Percentiles rank a stretch among this genome's conserved stretches.
These are phyloP conservation scores for Entosphenus tridentatus DNA, from an alignment of 2,113 vertebrate species.

Conservation along the genomic window DNA sequence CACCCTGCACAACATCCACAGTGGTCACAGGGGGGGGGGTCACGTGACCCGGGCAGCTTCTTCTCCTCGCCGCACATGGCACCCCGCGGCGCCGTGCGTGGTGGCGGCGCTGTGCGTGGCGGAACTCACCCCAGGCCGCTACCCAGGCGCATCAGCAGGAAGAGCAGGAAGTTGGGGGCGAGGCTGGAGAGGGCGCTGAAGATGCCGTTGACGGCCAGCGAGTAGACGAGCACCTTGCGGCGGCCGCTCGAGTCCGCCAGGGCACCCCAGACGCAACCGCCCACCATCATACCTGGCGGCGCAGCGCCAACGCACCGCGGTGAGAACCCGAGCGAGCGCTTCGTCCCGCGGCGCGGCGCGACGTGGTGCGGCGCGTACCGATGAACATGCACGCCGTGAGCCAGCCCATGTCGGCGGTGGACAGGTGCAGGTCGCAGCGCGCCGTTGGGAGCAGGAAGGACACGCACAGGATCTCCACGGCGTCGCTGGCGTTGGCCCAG, in stretches of 20 bases:
- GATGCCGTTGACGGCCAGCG: conserved; percentile 25
- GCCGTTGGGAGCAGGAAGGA: conserved; percentile 31
- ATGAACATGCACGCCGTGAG: conserved; percentile 33
- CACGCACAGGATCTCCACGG: conserved; percentile 31
- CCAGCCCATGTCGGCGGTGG: conserved; percentile 27
- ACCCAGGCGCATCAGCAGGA: conserved; percentile 28
- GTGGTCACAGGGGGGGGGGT: background rate
- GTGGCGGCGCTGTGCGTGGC: background rate
- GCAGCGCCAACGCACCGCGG: too few species aligned
- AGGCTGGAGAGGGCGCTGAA: conserved; percentile 25
- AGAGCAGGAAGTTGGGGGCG: conserved; percentile 26
- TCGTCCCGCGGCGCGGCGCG: background rate
- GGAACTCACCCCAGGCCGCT: conserved; percentile 27
- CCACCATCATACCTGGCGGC: conserved; percentile 32
- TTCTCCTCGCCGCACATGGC: background rate
- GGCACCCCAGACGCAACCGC: conserved; percentile 32
- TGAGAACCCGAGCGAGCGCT: background rate
- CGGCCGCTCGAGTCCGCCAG: conserved; percentile 29
- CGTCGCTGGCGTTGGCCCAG: conserved; percentile 36
- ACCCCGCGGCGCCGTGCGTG: background rate
- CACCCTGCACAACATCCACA: conserved; percentile 16
- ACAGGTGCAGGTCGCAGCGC: conserved; percentile 22
- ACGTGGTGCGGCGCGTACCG: conserved; percentile 13
- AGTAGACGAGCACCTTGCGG: conserved; percentile 21
- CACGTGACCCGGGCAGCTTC: background rate